Evolutionary conservation across 2,888 invertebrate species (phyloP).

Genomic region (Pseudococcus viburni): DNA sequence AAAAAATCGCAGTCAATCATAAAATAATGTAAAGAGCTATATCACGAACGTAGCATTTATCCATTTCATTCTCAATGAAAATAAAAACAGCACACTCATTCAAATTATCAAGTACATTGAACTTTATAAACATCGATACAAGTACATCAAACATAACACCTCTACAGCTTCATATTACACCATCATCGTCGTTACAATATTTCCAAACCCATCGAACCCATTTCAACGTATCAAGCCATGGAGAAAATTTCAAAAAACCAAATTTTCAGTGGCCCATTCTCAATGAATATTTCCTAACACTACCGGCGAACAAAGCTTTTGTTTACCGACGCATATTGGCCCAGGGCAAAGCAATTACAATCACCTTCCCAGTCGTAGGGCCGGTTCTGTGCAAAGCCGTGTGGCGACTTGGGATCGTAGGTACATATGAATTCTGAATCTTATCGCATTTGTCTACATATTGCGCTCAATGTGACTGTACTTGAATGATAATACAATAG

Average conservation of each 20-base stretch:
- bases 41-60: background rate
- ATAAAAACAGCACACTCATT: slow-evolving; percentile 3
- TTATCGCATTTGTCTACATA: slow-evolving; percentile 61
- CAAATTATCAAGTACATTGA: slow-evolving; percentile 23
- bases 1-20: background rate
- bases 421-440: slow-evolving; percentile 34
- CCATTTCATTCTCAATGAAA: background rate
- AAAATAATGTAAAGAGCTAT: background rate
- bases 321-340: slow-evolving; percentile 56
- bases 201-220: background rate
- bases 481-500: slow-evolving; percentile 61
- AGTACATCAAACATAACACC: background rate
- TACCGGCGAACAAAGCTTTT: slow-evolving; percentile 60
- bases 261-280: background rate
- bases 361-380: slow-evolving; percentile 60
- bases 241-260: background rate
- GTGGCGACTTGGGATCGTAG: slow-evolving; percentile 39
- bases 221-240: background rate
- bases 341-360: slow-evolving; percentile 55
- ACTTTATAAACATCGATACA: background rate
- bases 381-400: slow-evolving; percentile 62
- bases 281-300: background rate
- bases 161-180: background rate
- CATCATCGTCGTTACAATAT: background rate
- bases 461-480: slow-evolving; percentile 56